A percentile compares a stretch with the other conserved stretches of the same genome.
phyloP scores from a whole-genome alignment of 2,888 invertebrate genomes.

The Exephanes ischioxanthus region DNA sequence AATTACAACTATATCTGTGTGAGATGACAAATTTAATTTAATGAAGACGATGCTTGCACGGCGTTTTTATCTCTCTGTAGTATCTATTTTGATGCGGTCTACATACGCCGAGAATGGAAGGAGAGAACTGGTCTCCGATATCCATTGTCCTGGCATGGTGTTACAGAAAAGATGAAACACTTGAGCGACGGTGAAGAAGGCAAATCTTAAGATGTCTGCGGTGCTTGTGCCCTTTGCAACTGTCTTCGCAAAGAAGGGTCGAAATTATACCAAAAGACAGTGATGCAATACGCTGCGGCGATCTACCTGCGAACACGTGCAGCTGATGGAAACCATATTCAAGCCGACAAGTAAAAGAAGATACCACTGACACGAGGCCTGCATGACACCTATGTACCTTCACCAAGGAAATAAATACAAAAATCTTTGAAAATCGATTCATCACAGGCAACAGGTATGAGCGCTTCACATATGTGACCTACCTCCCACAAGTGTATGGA shows the following conservation, averaged over 20 bases:
- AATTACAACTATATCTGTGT: neutral
- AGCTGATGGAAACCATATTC: neutral
- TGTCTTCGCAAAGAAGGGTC: neutral
- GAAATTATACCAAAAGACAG: neutral
- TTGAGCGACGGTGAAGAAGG: neutral
- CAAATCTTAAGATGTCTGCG: neutral
- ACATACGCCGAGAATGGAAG: constrained; percentile 30
- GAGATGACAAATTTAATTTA: no score
- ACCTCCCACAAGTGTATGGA: no score
- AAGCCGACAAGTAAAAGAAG: neutral
- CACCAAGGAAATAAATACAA: neutral
- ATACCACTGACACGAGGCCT: neutral
- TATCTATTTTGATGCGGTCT: no score
- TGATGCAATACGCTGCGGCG: neutral
- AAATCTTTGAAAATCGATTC: neutral
- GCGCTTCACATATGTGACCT: neutral
- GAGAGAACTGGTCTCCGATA: constrained; percentile 12
- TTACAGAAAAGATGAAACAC: constrained; percentile 13
- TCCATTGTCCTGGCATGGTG: constrained; percentile 13
- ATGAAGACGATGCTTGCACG: neutral
- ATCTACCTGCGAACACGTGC: neutral
- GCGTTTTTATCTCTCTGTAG: neutral
- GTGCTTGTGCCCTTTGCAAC: neutral
- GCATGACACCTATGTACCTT: neutral
- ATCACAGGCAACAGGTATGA: neutral